Conservation (phyloP, 2,113 vertebrate genomes). For the Athene cunicularia region DNA sequence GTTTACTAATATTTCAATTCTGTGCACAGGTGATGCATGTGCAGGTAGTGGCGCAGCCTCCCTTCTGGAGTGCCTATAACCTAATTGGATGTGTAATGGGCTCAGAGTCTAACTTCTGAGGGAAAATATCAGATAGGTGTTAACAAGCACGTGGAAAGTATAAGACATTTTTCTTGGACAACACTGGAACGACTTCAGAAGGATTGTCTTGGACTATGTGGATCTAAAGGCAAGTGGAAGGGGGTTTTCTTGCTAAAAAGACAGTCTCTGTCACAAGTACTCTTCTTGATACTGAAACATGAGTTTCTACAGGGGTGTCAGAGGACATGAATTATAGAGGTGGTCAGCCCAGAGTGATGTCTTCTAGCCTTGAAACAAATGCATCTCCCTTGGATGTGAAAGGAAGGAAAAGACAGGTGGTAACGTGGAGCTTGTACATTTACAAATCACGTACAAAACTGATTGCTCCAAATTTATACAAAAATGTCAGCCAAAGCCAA, state of each 20-base stretch:
- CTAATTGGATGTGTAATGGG: not conserved
- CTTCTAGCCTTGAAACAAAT: slow-evolving; percentile 1
- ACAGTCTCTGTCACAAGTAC: not conserved
- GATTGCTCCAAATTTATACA: not conserved
- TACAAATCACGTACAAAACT: not conserved
- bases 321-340: not conserved
- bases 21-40: not conserved
- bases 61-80: not conserved
- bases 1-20: not conserved
- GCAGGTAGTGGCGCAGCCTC: not conserved
- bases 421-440: not conserved
- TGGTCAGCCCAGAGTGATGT: not conserved
- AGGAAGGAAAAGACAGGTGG: not conserved
- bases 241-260: not conserved
- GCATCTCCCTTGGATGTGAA: not conserved
- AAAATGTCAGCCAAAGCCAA: not conserved
- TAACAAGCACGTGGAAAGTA: not conserved
- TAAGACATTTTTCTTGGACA: not conserved
- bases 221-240: not conserved
- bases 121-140: not conserved
- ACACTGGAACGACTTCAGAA: not conserved
- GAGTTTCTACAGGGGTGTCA: not conserved
- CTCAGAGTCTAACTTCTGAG: not conserved
- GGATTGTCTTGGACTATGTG: not conserved
- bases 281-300: not conserved